Percentiles rank a stretch among this genome's conserved stretches.
phyloP scores from a whole-genome alignment of 2,113 vertebrate genomes.

The Lathamus discolor region DNA sequence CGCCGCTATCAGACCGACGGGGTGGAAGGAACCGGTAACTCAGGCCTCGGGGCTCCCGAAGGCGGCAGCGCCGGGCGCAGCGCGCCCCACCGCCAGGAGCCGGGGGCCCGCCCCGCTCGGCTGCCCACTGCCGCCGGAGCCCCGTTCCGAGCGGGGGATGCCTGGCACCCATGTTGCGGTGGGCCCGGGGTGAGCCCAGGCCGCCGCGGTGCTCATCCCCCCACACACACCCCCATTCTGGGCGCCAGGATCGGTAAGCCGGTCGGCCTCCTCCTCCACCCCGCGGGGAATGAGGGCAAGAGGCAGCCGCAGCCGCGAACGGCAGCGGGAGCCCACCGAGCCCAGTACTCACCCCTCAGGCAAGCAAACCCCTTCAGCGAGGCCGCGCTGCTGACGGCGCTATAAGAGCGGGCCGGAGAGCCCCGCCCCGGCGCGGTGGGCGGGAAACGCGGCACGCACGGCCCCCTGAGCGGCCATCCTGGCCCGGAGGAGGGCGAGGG shows the following conservation, averaged over 20 bases:
- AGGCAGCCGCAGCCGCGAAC: not conserved
- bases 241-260: not conserved
- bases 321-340: not conserved
- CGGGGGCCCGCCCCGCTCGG: not conserved
- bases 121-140: too few species aligned
- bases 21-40: rapidly evolving
- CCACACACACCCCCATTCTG: too few species aligned
- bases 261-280: too few species aligned
- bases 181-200: rapidly evolving
- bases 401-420: not conserved
- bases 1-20: rapidly evolving
- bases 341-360: rapidly evolving
- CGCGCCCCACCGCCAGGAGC: not conserved
- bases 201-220: too few species aligned
- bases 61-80: too few species aligned
- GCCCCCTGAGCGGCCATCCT: too few species aligned
- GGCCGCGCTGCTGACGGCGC: rapidly evolving
- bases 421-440: too few species aligned
- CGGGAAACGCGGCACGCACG: not conserved
- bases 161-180: not conserved
- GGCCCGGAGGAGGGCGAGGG: too few species aligned
- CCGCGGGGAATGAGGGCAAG: too few species aligned
- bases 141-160: too few species aligned
- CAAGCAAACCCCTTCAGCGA: rapidly evolving
- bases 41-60: not conserved